Conservation (phyloP, 2,113 vertebrate genomes). For the Chroicocephalus ridibundus region DNA sequence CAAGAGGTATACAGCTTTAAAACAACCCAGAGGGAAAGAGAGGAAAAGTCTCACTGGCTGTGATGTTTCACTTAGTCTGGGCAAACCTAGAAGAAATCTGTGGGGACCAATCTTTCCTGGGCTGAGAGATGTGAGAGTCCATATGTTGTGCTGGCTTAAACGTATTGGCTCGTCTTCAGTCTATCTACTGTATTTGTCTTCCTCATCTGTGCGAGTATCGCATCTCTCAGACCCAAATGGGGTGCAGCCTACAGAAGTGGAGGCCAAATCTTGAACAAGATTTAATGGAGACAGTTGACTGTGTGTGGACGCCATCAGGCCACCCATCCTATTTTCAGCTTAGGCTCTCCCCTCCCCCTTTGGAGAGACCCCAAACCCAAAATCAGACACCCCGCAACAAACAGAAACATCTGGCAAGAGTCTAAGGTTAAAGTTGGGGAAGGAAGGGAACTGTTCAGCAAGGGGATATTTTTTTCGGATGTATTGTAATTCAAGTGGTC, state of each 20-base stretch:
- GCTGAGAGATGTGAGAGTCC: conserved; percentile 26
- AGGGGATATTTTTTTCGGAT: neutral
- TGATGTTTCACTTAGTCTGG: neutral
- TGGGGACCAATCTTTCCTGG: conserved; percentile 2
- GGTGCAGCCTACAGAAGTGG: neutral
- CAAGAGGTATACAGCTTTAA: neutral
- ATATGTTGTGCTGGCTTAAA: conserved; percentile 34
- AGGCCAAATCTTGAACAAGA: conserved; percentile 11
- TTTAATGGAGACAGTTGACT: neutral
- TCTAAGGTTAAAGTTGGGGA: neutral
- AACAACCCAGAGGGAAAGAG: neutral
- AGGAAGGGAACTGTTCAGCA: neutral
- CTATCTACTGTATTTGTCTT: neutral
- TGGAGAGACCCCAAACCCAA: conserved; percentile 27
- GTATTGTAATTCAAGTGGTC: neutral
- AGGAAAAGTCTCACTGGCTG: neutral
- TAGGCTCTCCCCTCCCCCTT: neutral
- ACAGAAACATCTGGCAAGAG: conserved; percentile 3
- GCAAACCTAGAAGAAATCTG: conserved; percentile 8
- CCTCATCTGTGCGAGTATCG: neutral
- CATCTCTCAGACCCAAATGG: neutral
- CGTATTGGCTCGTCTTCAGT: neutral
- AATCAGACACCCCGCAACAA: neutral
- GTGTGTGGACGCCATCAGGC: neutral
- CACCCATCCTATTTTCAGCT: conserved; percentile 5